A percentile compares a stretch with the other conserved stretches of the same genome.
phyloP scores from a whole-genome alignment of 1,140 invertebrate species.

The Drosophila tropicalis region DNA sequence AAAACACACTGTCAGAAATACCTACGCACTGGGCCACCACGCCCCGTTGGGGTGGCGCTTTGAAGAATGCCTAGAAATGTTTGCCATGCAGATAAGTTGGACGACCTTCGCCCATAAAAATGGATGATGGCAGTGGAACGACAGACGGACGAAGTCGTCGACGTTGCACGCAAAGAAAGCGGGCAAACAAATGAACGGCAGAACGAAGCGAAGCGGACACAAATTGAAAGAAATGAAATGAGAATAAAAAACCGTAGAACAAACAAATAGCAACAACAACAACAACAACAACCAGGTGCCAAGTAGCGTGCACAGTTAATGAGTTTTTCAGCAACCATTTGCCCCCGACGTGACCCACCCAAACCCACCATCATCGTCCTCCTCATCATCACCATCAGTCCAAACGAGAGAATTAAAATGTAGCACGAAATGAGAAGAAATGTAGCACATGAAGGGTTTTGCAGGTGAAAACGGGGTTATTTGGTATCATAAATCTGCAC shows the following conservation, averaged over 20 bases:
- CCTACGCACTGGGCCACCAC: constrained; percentile 30
- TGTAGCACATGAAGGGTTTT: constrained; percentile 67
- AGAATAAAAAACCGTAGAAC: constrained; percentile 14
- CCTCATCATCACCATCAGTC: neutral
- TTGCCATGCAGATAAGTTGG: constrained; percentile 71
- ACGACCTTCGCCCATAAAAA: constrained; percentile 74
- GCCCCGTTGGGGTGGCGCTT: constrained; percentile 18
- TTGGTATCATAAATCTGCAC: constrained; percentile 74
- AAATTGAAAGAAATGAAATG: constrained; percentile 56
- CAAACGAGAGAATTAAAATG: constrained; percentile 68
- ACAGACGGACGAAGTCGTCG: constrained; percentile 5
- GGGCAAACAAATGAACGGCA: constrained; percentile 37
- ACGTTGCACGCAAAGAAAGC: constrained; percentile 41
- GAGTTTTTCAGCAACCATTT: constrained; percentile 65
- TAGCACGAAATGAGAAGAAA: constrained; percentile 73
- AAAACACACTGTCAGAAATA: constrained; percentile 15
- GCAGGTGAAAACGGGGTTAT: constrained; percentile 53
- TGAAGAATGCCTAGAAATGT: constrained; percentile 43
- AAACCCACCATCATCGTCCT: neutral
- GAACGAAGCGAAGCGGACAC: constrained; percentile 43
- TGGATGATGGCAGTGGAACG: constrained; percentile 27
- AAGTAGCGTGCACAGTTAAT: constrained; percentile 81
- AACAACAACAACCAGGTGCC: constrained; percentile 60
- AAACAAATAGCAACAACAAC: constrained; percentile 21
- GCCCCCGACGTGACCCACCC: constrained; percentile 7